Evolutionary conservation across 2,888 invertebrate species (phyloP).

Genomic region (Sarcophaga carnaria): DNA sequence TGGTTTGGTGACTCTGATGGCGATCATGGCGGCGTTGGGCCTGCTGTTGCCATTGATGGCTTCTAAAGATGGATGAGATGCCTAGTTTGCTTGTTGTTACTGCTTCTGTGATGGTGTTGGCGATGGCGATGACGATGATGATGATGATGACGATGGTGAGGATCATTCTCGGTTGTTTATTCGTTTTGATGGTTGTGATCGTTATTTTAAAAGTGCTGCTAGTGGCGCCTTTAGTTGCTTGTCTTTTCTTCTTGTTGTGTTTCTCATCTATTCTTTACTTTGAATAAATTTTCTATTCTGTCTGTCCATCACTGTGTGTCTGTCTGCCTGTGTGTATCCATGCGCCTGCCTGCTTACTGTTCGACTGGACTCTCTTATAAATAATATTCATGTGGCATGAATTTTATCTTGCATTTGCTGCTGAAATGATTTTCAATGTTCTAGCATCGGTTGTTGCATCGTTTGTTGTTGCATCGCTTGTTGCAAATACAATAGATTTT

Average conservation of each 20-base stretch:
- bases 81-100: background rate
- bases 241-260: constrained; percentile 8
- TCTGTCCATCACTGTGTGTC: background rate
- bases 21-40: constrained; percentile 15
- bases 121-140: background rate
- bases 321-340: background rate
- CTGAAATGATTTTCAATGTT: background rate
- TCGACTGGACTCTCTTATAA: constrained; percentile 23
- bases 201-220: constrained; percentile 68
- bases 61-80: background rate
- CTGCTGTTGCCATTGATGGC: constrained; percentile 11
- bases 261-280: constrained; percentile 29
- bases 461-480: constrained; percentile 20
- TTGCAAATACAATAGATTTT: constrained; percentile 25
- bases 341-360: constrained; percentile 24
- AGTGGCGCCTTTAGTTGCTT: constrained; percentile 68
- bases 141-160: constrained; percentile 21
- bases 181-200: constrained; percentile 48
- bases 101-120: constrained; percentile 33
- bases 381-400: constrained; percentile 56
- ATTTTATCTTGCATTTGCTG: constrained; percentile 21
- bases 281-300: constrained; percentile 67
- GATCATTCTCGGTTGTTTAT: constrained; percentile 36
- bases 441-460: constrained; percentile 23
- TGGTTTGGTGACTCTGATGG: background rate